Base-by-base conservation (phyloP, 2,113 vertebrate species). In the Xerus inauris region DNA sequence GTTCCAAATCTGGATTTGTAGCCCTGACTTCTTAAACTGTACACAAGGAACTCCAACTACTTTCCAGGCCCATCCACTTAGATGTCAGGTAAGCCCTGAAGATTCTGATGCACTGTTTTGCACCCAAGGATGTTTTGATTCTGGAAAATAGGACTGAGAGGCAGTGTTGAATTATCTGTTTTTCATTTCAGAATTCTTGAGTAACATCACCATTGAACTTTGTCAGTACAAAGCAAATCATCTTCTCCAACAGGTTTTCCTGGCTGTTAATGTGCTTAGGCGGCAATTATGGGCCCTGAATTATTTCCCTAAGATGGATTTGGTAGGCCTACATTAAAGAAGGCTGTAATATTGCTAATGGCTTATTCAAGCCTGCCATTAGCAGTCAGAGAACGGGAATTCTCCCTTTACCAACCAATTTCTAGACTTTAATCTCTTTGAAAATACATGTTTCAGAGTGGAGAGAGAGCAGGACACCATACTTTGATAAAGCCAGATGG, bases 201-300 rank as follows among this genome's bases (percentile, higher is more conserved):
- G 80, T 75, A 87, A 73, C 35, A 85, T 6, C 73, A 42, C 42
- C 42, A 64, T 26, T 81, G 49, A 95, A 80, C 79, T 92, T 91
- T 57, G 59, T 32, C 45, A 89, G 47, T 20, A 65, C 26, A 51
- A 89, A 92, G 79, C 80, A 65, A 76, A 82, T 32, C 28, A 57
- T 47, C 65, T 73, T 89, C 81, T 87, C 65, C 35, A 8, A 80
- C 96, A 87, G 89, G 89, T 80, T 96, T 80, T 80, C 77, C 94
- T 45, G 4, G 83, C 40, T 92, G 59, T 65, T 76, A 69, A 95
- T 40, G 19, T 81, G 83, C 83, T 93, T 49, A 83, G n/a, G 32
- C 80, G 59, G 76, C 75, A 93, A 71, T 87, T 87, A 26, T 8
- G 73, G 54, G 80, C 13, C 12, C 94, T 72, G 64, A 62, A 67